Conservation (phyloP, 1,140 invertebrate species). For the Lordiphosa clarofinis region DNA sequence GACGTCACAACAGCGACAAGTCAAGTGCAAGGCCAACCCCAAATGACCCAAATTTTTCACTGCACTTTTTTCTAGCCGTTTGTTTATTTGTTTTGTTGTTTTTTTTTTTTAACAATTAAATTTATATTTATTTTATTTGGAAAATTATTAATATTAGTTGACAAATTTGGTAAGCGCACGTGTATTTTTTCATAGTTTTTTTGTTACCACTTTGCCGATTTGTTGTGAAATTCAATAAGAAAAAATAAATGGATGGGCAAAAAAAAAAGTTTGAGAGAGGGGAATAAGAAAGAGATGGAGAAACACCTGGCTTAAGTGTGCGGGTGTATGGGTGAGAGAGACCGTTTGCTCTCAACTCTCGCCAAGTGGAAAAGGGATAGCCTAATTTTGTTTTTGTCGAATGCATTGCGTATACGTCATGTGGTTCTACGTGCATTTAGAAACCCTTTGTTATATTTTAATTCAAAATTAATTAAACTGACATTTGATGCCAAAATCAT, state of each 20-base stretch:
- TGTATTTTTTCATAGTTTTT: slow-evolving; percentile 9
- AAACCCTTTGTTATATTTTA: not conserved
- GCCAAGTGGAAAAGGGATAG: too few species aligned
- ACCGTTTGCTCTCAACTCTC: too few species aligned
- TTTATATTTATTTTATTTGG: too few species aligned
- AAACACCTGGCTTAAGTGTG: not conserved
- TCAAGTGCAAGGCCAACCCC: slow-evolving; percentile 11
- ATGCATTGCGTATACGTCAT: slow-evolving; percentile 9
- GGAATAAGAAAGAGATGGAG: not conserved
- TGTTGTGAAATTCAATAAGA: slow-evolving; percentile 65
- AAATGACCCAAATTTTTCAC: slow-evolving; percentile 40
- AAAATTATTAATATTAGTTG: too few species aligned
- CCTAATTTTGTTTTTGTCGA: not conserved
- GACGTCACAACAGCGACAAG: slow-evolving; percentile 10
- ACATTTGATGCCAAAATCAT: not conserved
- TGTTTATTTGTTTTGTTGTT: too few species aligned
- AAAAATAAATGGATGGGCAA: slow-evolving; percentile 40
- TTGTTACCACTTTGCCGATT: slow-evolving; percentile 9
- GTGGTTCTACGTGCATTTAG: slow-evolving; percentile 1
- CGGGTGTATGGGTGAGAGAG: not conserved
- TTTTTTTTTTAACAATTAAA: too few species aligned
- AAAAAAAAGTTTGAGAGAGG: slow-evolving; percentile 29
- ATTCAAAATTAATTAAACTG: not conserved
- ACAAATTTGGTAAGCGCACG: not conserved
- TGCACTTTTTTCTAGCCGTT: slow-evolving; percentile 28